phyloP scores from a whole-genome alignment of 2,797 vertebrate species.

The Xerus rutilus region DNA sequence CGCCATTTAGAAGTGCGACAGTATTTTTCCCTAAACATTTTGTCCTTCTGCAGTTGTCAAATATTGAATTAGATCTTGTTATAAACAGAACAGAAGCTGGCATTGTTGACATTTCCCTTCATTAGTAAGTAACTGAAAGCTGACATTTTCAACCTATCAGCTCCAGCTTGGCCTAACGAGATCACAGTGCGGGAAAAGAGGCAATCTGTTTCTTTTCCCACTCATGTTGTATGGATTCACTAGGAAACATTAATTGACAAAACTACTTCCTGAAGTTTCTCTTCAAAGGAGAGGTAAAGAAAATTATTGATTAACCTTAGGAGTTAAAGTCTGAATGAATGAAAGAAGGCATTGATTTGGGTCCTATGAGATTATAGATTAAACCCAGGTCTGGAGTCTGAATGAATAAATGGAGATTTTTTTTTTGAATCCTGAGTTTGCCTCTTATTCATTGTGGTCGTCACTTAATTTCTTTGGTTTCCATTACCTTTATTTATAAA shows the following conservation, averaged over 20 bases:
- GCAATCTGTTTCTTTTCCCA: neutral
- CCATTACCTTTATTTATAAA: conserved; percentile 2
- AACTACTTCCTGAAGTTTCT: conserved; percentile 18
- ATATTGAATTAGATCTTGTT: conserved; percentile 75
- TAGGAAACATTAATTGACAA: conserved; percentile 61
- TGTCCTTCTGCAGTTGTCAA: conserved; percentile 75
- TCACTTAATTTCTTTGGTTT: conserved; percentile 6
- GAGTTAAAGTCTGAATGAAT: conserved; percentile 70
- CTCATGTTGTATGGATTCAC: conserved; percentile 6
- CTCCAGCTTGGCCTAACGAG: neutral
- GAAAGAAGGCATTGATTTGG: conserved; percentile 68
- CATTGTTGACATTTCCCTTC: conserved; percentile 77
- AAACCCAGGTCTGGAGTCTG: conserved; percentile 26
- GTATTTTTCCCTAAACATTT: conserved; percentile 68
- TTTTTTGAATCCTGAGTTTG: conserved; percentile 11
- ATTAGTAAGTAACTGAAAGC: conserved; percentile 76
- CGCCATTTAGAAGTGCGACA: conserved; percentile 57
- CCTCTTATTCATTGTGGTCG: neutral
- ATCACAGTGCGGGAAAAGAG: neutral
- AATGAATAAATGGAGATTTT: conserved; percentile 45
- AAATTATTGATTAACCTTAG: conserved; percentile 71
- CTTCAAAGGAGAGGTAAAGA: conserved; percentile 48
- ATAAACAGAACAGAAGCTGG: conserved; percentile 63
- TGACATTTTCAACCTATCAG: conserved; percentile 73
- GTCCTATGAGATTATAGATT: conserved; percentile 63